Conservation (phyloP, 2,113 vertebrate genomes). For the Glaucomys volans region DNA sequence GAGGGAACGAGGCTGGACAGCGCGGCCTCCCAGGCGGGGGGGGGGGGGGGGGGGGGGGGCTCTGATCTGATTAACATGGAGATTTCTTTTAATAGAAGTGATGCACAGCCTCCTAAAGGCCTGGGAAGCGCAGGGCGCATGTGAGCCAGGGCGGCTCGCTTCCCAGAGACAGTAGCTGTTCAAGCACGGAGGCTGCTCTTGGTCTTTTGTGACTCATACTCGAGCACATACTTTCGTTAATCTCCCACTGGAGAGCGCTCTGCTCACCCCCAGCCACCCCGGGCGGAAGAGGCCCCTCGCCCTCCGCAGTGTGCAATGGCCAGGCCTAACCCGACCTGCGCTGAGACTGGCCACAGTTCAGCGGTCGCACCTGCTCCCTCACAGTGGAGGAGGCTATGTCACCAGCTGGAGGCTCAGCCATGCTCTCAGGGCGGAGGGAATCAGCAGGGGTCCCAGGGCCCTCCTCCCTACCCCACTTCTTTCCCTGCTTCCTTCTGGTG, state of each 20-base stretch:
- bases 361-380: accelerated
- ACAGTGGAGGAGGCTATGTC: background rate
- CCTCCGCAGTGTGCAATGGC: background rate
- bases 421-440: background rate
- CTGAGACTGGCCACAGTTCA: accelerated
- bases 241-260: background rate
- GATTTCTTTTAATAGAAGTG: background rate
- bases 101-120: too few relatives aligned
- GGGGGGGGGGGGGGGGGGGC: background rate
- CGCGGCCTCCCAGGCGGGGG: too few relatives aligned
- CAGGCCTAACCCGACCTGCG: background rate
- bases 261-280: background rate
- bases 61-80: background rate
- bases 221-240: background rate
- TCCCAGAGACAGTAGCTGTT: background rate
- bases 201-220: background rate
- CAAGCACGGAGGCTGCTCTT: background rate
- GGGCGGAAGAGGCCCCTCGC: background rate
- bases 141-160: background rate
- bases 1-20: too few relatives aligned
- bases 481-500: background rate
- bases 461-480: too few relatives aligned
- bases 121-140: background rate
- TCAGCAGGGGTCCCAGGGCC: too few relatives aligned
- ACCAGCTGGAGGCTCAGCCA: accelerated